Evolutionary conservation across 1,140 invertebrate genomes (phyloP).

Genomic region (Brachionus plicatilis): DNA sequence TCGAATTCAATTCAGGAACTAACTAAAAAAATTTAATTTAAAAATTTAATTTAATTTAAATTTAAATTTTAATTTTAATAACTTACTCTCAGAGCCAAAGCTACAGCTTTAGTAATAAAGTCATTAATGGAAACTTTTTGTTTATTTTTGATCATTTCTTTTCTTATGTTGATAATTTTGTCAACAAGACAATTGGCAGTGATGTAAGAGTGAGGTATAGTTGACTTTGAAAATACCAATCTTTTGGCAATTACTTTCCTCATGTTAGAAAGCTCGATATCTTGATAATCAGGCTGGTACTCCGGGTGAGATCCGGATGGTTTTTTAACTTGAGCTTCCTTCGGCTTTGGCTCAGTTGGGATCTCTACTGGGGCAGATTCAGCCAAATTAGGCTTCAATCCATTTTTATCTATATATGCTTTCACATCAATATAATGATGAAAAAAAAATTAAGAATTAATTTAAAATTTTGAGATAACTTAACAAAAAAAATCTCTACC

Average conservation of each 20-base stretch:
- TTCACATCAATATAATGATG: conserved; percentile 30
- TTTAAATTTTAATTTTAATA: background rate
- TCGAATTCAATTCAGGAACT: conserved; percentile 39
- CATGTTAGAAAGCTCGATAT: conserved; percentile 13
- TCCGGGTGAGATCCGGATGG: background rate
- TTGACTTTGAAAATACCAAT: conserved; percentile 45
- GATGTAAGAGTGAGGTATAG: conserved; percentile 94
- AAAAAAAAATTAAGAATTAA: conserved; percentile 12
- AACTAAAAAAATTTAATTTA: background rate
- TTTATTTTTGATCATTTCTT: conserved; percentile 71
- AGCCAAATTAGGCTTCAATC: background rate
- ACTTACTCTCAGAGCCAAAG: conserved; percentile 4
- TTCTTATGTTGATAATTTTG: conserved; percentile 65
- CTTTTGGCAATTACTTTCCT: conserved; percentile 39
- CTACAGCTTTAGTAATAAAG: conserved; percentile 84
- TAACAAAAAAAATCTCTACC: background rate
- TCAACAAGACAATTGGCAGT: conserved; percentile 80
- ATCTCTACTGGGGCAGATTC: background rate
- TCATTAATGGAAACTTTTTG: conserved; percentile 88
- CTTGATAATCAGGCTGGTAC: conserved; percentile 21
- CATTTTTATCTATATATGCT: conserved; percentile 29
- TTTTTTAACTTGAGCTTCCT: background rate
- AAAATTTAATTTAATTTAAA: background rate
- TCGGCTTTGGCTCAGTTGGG: background rate
- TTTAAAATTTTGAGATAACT: background rate